phyloP scores from a whole-genome alignment of 2,888 invertebrate genomes.

The Parelbella ahira region DNA sequence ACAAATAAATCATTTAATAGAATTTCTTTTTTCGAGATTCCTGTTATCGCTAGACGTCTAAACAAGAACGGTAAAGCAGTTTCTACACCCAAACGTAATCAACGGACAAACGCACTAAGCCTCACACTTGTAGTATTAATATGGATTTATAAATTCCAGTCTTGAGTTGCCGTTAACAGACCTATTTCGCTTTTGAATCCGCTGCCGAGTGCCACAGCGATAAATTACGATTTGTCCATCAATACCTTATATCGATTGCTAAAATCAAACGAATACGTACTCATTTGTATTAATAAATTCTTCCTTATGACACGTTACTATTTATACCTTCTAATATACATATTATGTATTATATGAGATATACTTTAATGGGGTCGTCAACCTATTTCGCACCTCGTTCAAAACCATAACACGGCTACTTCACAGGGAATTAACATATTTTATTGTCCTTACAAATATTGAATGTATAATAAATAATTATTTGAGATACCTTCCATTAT shows the following conservation, averaged over 20 bases:
- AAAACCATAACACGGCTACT: constrained; percentile 22
- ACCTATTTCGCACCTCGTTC: constrained; percentile 26
- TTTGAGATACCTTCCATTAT: no score
- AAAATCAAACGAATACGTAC: neutral
- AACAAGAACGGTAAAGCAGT: no score
- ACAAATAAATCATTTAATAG: no score
- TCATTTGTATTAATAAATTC: constrained; percentile 6
- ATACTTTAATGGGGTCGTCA: constrained; percentile 5
- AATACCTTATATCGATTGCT: neutral
- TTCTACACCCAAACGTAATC: no score
- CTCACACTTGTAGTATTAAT: neutral
- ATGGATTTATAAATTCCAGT: no score
- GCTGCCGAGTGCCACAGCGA: no score
- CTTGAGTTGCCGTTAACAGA: no score
- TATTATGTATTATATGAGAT: neutral
- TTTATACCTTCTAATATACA: constrained; percentile 1
- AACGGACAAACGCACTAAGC: no score
- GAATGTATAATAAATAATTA: neutral
- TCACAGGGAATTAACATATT: constrained; percentile 27
- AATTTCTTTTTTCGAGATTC: no score
- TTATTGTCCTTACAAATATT: constrained; percentile 15
- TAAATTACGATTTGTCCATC: neutral
- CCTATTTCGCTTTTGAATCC: neutral
- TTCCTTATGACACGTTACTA: constrained; percentile 1
- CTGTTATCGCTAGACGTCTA: no score